Percentiles rank a stretch among this genome's conserved stretches.
Conservation (phyloP, 2,888 invertebrate genomes). For the Athripsodes cinereus region DNA sequence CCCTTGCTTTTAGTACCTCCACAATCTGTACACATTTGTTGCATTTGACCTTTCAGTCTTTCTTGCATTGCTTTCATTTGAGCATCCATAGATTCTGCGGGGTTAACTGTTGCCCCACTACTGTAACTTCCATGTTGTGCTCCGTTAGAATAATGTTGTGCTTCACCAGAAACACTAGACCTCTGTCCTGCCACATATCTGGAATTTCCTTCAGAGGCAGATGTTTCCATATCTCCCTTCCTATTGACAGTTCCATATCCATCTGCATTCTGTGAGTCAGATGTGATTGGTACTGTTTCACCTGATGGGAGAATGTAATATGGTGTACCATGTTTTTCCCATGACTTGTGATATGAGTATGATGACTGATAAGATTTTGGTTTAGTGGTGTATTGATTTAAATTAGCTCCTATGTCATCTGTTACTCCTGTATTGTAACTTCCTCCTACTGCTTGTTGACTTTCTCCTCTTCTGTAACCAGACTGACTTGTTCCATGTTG, state of each 20-base stretch:
- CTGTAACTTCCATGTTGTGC: conserved; percentile 1
- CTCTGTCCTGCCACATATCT: conserved; percentile 6
- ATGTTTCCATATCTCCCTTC: conserved; percentile 2
- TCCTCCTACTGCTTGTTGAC: neutral
- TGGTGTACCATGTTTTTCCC: conserved; percentile 49
- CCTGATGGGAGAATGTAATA: conserved; percentile 45
- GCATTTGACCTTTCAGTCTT: conserved; percentile 20
- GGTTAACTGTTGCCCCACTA: neutral
- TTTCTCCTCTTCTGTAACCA: neutral
- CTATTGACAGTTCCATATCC: neutral
- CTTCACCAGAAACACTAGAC: neutral
- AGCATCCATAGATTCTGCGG: conserved; percentile 7
- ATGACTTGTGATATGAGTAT: conserved; percentile 48
- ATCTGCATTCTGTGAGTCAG: neutral
- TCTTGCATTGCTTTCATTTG: conserved; percentile 18
- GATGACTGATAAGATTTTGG: conserved; percentile 48
- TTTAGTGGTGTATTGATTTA: neutral
- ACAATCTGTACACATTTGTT: conserved; percentile 10
- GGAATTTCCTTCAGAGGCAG: neutral
- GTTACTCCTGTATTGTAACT: neutral
- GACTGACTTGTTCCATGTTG: neutral
- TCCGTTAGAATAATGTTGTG: neutral
- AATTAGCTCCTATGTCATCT: conserved; percentile 10
- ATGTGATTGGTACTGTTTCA: neutral
- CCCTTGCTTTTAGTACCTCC: conserved; percentile 21